Conservation (phyloP, 2,113 vertebrate species). For the Silurus asotus region DNA sequence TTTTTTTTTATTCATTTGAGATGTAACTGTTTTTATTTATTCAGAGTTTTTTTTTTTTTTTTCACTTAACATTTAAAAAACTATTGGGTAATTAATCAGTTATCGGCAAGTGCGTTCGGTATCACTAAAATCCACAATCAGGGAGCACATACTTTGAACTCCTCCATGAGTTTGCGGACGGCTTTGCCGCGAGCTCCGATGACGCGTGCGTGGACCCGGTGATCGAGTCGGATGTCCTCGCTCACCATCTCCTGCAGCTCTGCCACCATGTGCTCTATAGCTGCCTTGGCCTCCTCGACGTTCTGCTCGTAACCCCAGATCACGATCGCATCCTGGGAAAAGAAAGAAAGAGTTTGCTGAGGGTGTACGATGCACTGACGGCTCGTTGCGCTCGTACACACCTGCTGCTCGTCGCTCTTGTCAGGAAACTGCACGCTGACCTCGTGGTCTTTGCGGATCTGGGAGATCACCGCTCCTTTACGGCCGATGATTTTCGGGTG, state of each 20-base stretch:
- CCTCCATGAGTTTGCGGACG: constrained; percentile 82
- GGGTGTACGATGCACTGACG: background rate
- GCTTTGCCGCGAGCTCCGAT: constrained; percentile 79
- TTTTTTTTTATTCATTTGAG: too few species aligned
- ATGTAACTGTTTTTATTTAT: too few species aligned
- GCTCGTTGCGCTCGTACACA: constrained; percentile 37
- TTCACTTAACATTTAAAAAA: too few species aligned
- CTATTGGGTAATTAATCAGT: too few species aligned
- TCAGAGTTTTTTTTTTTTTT: too few species aligned
- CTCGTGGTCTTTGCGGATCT: constrained; percentile 80
- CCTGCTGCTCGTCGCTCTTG: constrained; percentile 81
- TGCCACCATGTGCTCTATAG: constrained; percentile 78
- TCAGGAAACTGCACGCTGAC: constrained; percentile 82
- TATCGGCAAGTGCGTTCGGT: too few species aligned
- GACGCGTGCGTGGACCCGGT: constrained; percentile 80
- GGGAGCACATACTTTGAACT: constrained; percentile 71
- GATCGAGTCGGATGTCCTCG: constrained; percentile 76
- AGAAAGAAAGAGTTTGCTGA: background rate
- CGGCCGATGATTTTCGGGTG: constrained; percentile 83
- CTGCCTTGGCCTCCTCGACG: constrained; percentile 70
- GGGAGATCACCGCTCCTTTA: constrained; percentile 79
- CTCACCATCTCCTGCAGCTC: constrained; percentile 82
- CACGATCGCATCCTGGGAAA: constrained; percentile 73
- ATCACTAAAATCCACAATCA: too few species aligned
- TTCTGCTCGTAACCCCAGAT: constrained; percentile 80